A percentile compares a stretch with the other conserved stretches of the same genome.
Evolutionary conservation across 2,797 vertebrate genomes (phyloP).

Genomic region (Poeciliopsis paucimaculata): DNA sequence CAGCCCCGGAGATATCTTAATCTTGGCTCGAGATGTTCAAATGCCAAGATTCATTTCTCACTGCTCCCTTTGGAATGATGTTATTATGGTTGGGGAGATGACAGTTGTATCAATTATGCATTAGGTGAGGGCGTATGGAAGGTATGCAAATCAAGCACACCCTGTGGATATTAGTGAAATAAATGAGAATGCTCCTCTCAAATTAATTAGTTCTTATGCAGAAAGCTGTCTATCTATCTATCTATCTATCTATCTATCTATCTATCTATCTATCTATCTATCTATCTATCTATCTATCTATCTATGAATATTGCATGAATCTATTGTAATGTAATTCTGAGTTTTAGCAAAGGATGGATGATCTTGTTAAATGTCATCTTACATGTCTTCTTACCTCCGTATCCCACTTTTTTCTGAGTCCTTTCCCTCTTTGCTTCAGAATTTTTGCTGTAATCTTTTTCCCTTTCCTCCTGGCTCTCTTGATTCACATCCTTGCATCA

Average conservation of each 20-base stretch:
- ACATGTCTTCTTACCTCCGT: slow-evolving; percentile 40
- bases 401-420: slow-evolving; percentile 53
- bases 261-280: slow-evolving; percentile 7
- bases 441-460: slow-evolving; percentile 53
- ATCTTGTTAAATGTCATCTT: slow-evolving; percentile 48
- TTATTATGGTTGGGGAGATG: slow-evolving; percentile 72
- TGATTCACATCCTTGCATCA: slow-evolving; percentile 52
- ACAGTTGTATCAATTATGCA: slow-evolving; percentile 78
- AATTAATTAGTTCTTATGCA: slow-evolving; percentile 42
- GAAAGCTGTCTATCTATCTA: background rate
- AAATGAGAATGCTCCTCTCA: slow-evolving; percentile 63
- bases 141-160: slow-evolving; percentile 67
- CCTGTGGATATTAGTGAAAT: slow-evolving; percentile 48
- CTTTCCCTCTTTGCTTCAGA: slow-evolving; percentile 63
- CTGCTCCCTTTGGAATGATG: slow-evolving; percentile 66
- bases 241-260: slow-evolving; percentile 3
- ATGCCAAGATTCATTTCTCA: slow-evolving; percentile 72
- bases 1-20: slow-evolving; percentile 66
- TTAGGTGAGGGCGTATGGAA: slow-evolving; percentile 63
- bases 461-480: slow-evolving; percentile 15
- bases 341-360: slow-evolving; percentile 34
- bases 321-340: slow-evolving; percentile 26
- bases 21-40: slow-evolving; percentile 66
- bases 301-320: slow-evolving; percentile 10
- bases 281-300: slow-evolving; percentile 6